These are phyloP conservation scores for Drosophila erecta DNA, from an alignment of 1,140 invertebrate species.

Conservation along the genomic window DNA sequence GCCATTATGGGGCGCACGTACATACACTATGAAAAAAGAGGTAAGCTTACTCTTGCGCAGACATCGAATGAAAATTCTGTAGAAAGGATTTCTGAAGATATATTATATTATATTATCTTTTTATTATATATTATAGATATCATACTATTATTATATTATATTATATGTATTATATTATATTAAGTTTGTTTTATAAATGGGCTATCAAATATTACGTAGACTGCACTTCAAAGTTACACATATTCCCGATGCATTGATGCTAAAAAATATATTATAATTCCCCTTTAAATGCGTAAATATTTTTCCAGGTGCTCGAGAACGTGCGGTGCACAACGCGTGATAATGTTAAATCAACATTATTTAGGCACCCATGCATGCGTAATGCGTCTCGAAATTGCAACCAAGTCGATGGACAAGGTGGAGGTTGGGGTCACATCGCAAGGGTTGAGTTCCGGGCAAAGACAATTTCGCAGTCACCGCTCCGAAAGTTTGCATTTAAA, in stretches of 20 bases:
- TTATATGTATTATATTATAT: too few relatives aligned
- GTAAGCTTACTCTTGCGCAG: too few relatives aligned
- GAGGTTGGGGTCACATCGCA: constrained; percentile 8
- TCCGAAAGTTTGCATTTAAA: constrained; percentile 75
- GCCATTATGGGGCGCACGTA: constrained; percentile 25
- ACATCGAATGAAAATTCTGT: too few relatives aligned
- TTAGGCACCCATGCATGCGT: constrained; percentile 82
- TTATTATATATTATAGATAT: too few relatives aligned
- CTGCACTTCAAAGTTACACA: too few relatives aligned
- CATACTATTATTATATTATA: too few relatives aligned
- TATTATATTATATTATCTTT: too few relatives aligned
- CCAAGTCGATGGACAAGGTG: constrained; percentile 29
- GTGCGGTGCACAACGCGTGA: constrained; percentile 49
- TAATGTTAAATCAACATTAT: constrained; percentile 84
- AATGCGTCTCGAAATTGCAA: constrained; percentile 80
- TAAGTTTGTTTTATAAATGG: not conserved
- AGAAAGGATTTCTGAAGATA: too few relatives aligned
- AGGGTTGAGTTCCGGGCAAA: constrained; percentile 30
- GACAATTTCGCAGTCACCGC: constrained; percentile 68
- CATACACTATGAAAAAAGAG: constrained; percentile 3
- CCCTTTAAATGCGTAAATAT: not conserved
- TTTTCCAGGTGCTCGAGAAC: constrained; percentile 1
- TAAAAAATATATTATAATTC: too few relatives aligned
- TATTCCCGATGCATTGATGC: too few relatives aligned
- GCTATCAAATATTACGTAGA: too few relatives aligned